Evolutionary conservation across 2,888 invertebrate genomes (phyloP).

Genomic region (Tineola bisselliella): DNA sequence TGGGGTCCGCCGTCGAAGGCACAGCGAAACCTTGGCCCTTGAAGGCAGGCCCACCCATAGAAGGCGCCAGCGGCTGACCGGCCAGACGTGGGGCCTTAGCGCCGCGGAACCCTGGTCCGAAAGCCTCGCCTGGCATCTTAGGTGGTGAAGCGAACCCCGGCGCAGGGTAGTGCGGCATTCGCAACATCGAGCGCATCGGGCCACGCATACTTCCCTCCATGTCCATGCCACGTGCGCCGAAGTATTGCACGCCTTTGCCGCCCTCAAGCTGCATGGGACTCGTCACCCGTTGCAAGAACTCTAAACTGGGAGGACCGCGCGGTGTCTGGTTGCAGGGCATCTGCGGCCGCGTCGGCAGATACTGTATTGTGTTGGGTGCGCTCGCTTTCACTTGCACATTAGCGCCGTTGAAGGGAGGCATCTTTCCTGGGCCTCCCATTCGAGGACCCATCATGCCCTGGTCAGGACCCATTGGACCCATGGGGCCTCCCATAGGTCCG

Average conservation of each 20-base stretch:
- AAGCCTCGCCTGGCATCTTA: constrained; percentile 47
- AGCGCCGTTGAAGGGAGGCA: constrained; percentile 69
- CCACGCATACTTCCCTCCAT: constrained; percentile 60
- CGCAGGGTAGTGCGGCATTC: constrained; percentile 56
- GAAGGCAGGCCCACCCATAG: constrained; percentile 76
- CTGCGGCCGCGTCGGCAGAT: constrained; percentile 94
- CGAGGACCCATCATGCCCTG: constrained; percentile 74
- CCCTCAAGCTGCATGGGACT: constrained; percentile 82
- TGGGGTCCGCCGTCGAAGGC: constrained; percentile 87
- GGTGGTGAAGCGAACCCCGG: constrained; percentile 57
- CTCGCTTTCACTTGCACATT: constrained; percentile 95
- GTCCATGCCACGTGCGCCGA: constrained; percentile 69
- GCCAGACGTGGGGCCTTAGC: constrained; percentile 50
- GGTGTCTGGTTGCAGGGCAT: constrained; percentile 75
- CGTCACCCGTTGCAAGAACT: constrained; percentile 88
- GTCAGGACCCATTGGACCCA: constrained; percentile 62
- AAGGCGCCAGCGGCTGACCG: constrained; percentile 80
- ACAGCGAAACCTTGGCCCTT: constrained; percentile 85
- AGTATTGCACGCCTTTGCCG: constrained; percentile 74
- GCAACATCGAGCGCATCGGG: constrained; percentile 53
- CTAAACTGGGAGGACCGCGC: constrained; percentile 86
- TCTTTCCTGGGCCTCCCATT: constrained; percentile 65
- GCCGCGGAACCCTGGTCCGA: constrained; percentile 46
- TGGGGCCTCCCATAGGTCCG: constrained; percentile 61
- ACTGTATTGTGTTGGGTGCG: constrained; percentile 98